These are phyloP conservation scores for Andrena minutula DNA, from an alignment of 2,888 invertebrate species.

Conservation along the genomic window DNA sequence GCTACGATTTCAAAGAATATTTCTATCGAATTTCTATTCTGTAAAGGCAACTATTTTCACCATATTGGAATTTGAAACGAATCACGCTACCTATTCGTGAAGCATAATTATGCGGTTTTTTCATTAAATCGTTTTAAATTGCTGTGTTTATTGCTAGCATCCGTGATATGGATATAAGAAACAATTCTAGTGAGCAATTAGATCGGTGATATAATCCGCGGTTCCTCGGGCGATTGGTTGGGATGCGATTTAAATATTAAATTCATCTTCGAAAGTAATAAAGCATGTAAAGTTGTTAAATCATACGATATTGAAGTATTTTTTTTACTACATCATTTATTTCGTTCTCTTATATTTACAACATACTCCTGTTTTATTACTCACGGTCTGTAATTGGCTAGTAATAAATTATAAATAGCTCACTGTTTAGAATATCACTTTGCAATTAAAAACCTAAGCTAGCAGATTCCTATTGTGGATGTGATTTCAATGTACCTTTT, in stretches of 20 bases:
- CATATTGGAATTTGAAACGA: too few species aligned
- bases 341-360: constrained; percentile 69
- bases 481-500: constrained; percentile 36
- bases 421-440: constrained; percentile 68
- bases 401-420: constrained; percentile 83
- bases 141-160: too few species aligned
- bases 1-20: background rate
- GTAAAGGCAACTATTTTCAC: too few species aligned
- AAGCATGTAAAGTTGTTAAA: constrained; percentile 63
- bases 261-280: constrained; percentile 64
- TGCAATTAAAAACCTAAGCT: constrained; percentile 65
- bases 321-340: constrained; percentile 66
- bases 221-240: background rate
- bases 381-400: constrained; percentile 69
- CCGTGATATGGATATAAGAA: constrained; percentile 8
- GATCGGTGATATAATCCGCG: background rate
- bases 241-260: constrained; percentile 12
- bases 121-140: constrained; percentile 7
- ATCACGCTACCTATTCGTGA: background rate
- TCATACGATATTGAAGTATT: constrained; percentile 64
- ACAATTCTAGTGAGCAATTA: constrained; percentile 14
- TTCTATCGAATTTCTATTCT: background rate
- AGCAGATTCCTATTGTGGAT: constrained; percentile 51
- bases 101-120: constrained; percentile 13
- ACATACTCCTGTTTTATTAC: constrained; percentile 60